Evolutionary conservation across 2,797 vertebrate species (phyloP), one percentile per base, ranked within the genome.

Genomic region (Cirrhinus mrigala): DNA sequence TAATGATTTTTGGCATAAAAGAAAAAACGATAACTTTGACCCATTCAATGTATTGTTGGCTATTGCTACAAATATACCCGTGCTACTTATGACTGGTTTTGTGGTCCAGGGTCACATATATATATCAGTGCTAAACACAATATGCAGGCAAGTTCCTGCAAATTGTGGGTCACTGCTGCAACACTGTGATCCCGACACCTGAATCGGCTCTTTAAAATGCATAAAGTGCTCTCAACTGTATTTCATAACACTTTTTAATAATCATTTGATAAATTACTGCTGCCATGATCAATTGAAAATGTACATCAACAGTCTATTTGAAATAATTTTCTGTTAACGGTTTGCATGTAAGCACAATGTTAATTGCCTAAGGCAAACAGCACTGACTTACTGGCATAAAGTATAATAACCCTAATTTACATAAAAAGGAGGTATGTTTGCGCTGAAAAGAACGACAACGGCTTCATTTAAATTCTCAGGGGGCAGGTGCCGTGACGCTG

Each of bases 261-360:
- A 81, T 37, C 48, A 54, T 69, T 52, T 81, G 79, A 69, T 54
- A 50, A 69, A 68, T 69, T 37, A 54, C 62, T 54, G 29, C 64
- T 69, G 14, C 48, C 48, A 40, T 81, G 62, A 81, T 69, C 22
- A 22, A 81, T 40, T 33, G 46, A 80, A 81, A 68, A 68, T 37
- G 27, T 40, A 68, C 81, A 78, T 78, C 85, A 84, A 84, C 88
- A 87, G 86, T 84, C 82, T 82, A 73, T 15, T 79, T 89, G 89
- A 90, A 90, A 91, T 90, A 90, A 89, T 92, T 87, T 91, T 91
- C 87, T 82, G 82, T 50, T 79, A 66, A 79, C 27, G 20, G 18
- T 50, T 48, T 52, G 27, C 29, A 68, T 40, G 78, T 33, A 80
- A 62, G n/a, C 76, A 79, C n/a, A 81, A 22, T 69, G 78, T 66